Base-by-base conservation (phyloP, 2,113 vertebrate species). In the Silurus asotus region DNA sequence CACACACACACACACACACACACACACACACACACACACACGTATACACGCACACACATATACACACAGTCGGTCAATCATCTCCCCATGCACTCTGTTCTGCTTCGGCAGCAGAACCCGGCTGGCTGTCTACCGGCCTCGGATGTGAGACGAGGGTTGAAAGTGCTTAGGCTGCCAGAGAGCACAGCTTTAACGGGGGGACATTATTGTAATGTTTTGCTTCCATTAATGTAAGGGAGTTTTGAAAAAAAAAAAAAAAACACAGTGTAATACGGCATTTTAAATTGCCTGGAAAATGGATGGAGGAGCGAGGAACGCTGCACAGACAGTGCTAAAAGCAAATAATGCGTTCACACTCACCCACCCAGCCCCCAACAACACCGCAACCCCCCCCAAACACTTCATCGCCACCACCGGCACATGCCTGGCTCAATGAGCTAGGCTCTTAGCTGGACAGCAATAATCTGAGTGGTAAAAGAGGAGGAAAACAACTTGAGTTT, bases 161-260 rank as follows among this genome's bases (percentile, higher is more conserved):
- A 94, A 94, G 93, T 94, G 93, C 93, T 93, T 93, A 93, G 93
- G 90, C 93, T 94, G 93, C 83, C 72, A 82, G 75, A 92, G 91
- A 93, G 92, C 91, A 89, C 89, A 87, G 93, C 92, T 92, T 92
- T 93, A 94, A 94, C 93, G 92, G 92, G 93, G 37, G 90, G 92
- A 93, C 94, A 94, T 94, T 95, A 95, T 94, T 95, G 94, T 94
- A 95, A 94, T 95, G 94, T 94, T 95, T 94, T 93, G 93, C 94
- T 93, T 95, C 95, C 94, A 95, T 95, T 95, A 95, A 94, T 88
- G 90, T 92, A 91, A 93, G 93, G 92, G 93, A 93, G 92, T 93
- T 93, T 88, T 91, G 91, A 91, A 89, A 87, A 90, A 90, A 92
- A 25, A 88, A 72, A 86, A 93, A 93, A 93, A 91, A 89, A 90